Conservation (phyloP, 1,140 invertebrate species). For the Mya arenaria region DNA sequence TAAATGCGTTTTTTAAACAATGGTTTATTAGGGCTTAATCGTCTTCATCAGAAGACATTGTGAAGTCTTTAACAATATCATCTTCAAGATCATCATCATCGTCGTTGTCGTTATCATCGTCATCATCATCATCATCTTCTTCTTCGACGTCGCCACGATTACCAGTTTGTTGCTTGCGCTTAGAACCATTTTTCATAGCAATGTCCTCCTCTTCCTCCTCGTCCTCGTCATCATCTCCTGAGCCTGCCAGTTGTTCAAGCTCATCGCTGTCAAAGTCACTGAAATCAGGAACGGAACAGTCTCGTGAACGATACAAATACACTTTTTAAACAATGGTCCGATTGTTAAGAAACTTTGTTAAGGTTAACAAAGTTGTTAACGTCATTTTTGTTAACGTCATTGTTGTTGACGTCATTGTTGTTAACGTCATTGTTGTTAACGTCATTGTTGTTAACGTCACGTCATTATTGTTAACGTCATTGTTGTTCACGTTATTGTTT, state of each 20-base stretch:
- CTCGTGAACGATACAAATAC: neutral
- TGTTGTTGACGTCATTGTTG: too few species aligned
- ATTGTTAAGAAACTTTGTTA: neutral
- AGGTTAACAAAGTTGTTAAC: neutral
- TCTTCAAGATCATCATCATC: slow-evolving; percentile 59
- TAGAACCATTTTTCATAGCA: slow-evolving; percentile 44
- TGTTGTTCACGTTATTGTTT: too few species aligned
- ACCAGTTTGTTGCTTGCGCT: slow-evolving; percentile 46
- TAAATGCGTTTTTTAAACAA: neutral
- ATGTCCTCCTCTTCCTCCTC: slow-evolving; percentile 53
- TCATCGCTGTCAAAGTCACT: slow-evolving; percentile 78
- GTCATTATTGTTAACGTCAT: too few species aligned
- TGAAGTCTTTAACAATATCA: slow-evolving; percentile 74
- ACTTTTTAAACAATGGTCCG: neutral
- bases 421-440: too few species aligned
- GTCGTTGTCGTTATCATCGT: slow-evolving; percentile 48
- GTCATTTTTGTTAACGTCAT: too few species aligned
- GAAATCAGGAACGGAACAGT: neutral
- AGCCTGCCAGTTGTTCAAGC: slow-evolving; percentile 70
- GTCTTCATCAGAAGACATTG: slow-evolving; percentile 63
- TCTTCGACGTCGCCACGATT: slow-evolving; percentile 51
- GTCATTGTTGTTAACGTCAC: too few species aligned
- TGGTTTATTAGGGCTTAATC: neutral
- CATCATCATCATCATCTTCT: slow-evolving; percentile 51
- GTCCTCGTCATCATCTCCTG: slow-evolving; percentile 65